A percentile compares a stretch with the other conserved stretches of the same genome.
Conservation (phyloP, 2,797 vertebrate species). For the Pachyuromys duprasi region DNA sequence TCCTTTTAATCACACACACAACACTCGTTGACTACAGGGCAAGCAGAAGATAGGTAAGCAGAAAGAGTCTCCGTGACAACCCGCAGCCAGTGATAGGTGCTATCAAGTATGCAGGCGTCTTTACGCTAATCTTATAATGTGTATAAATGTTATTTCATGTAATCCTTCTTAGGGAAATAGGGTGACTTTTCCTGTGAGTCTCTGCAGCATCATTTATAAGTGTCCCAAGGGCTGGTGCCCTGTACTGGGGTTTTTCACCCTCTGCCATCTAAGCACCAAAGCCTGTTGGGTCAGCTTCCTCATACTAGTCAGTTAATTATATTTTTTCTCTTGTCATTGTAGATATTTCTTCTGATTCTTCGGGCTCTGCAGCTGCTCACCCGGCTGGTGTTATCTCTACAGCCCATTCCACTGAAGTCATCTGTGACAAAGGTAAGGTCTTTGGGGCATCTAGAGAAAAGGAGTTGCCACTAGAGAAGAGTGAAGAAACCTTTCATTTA, state of each 20-base stretch:
- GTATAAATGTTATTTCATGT: neutral
- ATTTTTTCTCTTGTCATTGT: conserved; percentile 58
- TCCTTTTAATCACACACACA: neutral
- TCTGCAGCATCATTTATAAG: neutral
- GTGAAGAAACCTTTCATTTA: neutral
- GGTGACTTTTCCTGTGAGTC: neutral
- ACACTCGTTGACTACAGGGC: neutral
- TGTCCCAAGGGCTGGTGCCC: neutral
- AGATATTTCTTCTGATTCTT: conserved; percentile 96
- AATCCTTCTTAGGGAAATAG: neutral
- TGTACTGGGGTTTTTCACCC: neutral
- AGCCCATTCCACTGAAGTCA: conserved; percentile 93
- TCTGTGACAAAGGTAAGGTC: conserved; percentile 89
- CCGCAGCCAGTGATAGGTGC: neutral
- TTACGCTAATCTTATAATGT: neutral
- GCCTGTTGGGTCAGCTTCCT: neutral
- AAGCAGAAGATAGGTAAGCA: neutral
- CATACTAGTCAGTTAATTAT: neutral
- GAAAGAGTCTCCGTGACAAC: neutral
- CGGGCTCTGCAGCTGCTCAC: conserved; percentile 93
- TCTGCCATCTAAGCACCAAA: neutral
- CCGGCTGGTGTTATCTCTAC: conserved; percentile 95
- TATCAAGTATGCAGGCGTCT: neutral
- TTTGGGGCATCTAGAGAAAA: neutral
- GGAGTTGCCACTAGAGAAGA: neutral